Evolutionary conservation across 1,140 invertebrate species (phyloP).

Genomic region (Listronotus bonariensis): DNA sequence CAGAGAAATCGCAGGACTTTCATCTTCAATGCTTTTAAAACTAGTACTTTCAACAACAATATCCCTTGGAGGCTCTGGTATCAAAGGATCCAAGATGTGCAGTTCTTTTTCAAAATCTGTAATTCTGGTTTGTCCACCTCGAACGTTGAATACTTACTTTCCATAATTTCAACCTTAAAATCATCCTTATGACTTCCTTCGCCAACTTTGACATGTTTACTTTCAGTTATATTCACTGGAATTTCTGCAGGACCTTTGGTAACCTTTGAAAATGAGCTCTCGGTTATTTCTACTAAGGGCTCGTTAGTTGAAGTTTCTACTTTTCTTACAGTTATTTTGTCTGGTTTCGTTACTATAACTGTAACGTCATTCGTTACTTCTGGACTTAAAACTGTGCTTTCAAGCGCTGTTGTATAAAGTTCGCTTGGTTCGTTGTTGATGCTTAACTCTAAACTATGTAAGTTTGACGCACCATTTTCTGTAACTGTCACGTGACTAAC

Average conservation of each 20-base stretch:
- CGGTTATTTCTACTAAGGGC: conserved; percentile 23
- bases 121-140: conserved; percentile 20
- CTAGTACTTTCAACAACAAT: background rate
- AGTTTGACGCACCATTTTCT: conserved; percentile 35
- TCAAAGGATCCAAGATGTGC: conserved; percentile 11
- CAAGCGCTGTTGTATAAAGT: conserved; percentile 46
- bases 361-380: conserved; percentile 32
- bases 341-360: conserved; percentile 30
- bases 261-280: conserved; percentile 20
- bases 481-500: conserved; percentile 45
- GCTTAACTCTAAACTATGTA: conserved; percentile 44
- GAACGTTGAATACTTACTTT: conserved; percentile 29
- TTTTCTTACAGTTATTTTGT: conserved; percentile 20
- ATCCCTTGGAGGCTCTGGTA: conserved; percentile 3
- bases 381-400: conserved; percentile 21
- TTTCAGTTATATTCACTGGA: conserved; percentile 8
- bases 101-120: conserved; percentile 2
- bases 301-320: conserved; percentile 10
- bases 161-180: conserved; percentile 25
- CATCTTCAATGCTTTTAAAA: conserved; percentile 28
- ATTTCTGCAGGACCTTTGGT: conserved; percentile 10
- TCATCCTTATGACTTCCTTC: conserved; percentile 32
- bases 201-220: conserved; percentile 37
- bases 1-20: conserved; percentile 26
- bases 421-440: conserved; percentile 44